Percentiles rank a stretch among this genome's conserved stretches.
These are phyloP conservation scores for Beris morrisii DNA, from an alignment of 2,888 invertebrate genomes.

Conservation along the genomic window DNA sequence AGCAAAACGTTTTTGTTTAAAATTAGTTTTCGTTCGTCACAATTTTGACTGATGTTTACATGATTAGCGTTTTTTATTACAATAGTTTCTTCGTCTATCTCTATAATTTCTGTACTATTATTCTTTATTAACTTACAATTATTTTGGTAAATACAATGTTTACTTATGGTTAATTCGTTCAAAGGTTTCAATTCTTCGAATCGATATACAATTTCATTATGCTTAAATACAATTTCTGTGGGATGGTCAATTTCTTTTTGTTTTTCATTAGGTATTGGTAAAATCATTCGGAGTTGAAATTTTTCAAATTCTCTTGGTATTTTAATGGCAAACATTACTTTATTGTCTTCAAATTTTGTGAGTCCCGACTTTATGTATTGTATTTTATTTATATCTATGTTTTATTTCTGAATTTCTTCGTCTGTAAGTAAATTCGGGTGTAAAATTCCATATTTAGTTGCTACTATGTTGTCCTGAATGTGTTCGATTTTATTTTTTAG, in stretches of 20 bases:
- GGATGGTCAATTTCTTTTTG: too few species aligned
- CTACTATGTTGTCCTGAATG: too few species aligned
- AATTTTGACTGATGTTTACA: conserved; percentile 22
- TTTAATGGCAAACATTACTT: neutral
- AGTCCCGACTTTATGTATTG: conserved; percentile 2
- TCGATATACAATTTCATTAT: too few species aligned
- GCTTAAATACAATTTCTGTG: too few species aligned
- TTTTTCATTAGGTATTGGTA: too few species aligned
- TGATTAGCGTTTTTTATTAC: conserved; percentile 30
- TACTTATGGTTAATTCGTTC: too few species aligned
- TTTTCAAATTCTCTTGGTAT: too few species aligned
- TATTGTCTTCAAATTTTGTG: conserved; percentile 1
- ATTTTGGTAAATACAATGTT: too few species aligned
- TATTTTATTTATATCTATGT: neutral
- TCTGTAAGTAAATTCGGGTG: conserved; percentile 7
- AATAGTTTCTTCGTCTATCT: conserved; percentile 21
- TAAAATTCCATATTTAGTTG: neutral
- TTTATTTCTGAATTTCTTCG: neutral
- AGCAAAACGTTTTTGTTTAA: conserved; percentile 33
- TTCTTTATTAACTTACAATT: neutral
- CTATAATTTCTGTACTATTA: neutral
- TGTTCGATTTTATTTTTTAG: too few species aligned
- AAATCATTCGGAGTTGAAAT: too few species aligned
- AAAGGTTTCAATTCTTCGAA: neutral
- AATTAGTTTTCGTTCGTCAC: conserved; percentile 29